These are phyloP conservation scores for Oryzias woworae DNA, from an alignment of 2,113 vertebrate genomes.

Conservation along the genomic window DNA sequence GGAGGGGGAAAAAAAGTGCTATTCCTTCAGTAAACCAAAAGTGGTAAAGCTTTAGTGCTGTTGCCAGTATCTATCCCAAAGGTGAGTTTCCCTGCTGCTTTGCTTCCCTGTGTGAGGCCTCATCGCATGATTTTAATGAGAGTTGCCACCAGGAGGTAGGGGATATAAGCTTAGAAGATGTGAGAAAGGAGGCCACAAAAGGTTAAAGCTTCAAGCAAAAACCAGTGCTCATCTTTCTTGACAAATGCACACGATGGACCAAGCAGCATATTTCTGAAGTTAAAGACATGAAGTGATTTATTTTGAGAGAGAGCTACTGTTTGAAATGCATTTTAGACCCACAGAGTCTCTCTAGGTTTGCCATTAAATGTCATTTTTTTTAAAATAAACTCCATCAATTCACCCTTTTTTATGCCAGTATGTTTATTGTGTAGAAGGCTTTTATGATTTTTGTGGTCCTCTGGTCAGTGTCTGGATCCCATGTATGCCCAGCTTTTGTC, in stretches of 20 bases:
- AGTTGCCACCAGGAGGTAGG: constrained; percentile 45
- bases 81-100: constrained; percentile 35
- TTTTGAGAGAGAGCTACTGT: neutral
- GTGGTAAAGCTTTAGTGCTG: constrained; percentile 7
- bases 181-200: constrained; percentile 17
- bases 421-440: constrained; percentile 52
- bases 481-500: constrained; percentile 68
- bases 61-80: constrained; percentile 36
- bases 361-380: constrained; percentile 10
- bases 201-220: constrained; percentile 34
- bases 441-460: constrained; percentile 65
- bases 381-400: constrained; percentile 15
- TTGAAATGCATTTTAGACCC: constrained; percentile 1
- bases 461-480: constrained; percentile 63
- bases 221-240: constrained; percentile 8
- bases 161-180: constrained; percentile 31
- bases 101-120: constrained; percentile 42
- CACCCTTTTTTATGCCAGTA: constrained; percentile 9
- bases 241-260: constrained; percentile 18
- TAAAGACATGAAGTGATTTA: constrained; percentile 8
- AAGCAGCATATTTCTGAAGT: constrained; percentile 24
- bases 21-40: constrained; percentile 24
- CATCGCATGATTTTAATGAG: constrained; percentile 56
- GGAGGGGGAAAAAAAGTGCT: constrained; percentile 7
- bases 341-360: constrained; percentile 1